Percentiles rank a stretch among this genome's conserved stretches.
Evolutionary conservation across 2,797 vertebrate species (phyloP).

Genomic region (Leontocebus nigricollis): DNA sequence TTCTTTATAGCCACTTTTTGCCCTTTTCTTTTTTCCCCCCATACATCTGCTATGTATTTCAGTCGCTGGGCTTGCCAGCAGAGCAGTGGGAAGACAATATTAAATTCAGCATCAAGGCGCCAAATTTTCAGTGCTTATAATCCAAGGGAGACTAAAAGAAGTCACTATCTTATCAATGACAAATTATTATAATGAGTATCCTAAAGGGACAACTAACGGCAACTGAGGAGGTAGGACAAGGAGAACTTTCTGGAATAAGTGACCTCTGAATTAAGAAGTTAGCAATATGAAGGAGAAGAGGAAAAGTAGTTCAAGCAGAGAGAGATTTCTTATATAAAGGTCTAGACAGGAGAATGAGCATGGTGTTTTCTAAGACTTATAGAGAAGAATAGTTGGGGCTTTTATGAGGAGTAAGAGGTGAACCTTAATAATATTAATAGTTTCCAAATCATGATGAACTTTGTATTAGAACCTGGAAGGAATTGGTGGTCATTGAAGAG

Average conservation of each 20-base stretch:
- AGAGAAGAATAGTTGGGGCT: not conserved
- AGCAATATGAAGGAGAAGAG: not conserved
- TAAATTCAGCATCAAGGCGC: not conserved
- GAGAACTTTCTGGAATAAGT: not conserved
- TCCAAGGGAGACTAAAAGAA: not conserved
- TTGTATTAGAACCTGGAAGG: not conserved
- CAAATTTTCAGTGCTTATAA: not conserved
- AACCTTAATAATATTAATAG: not conserved
- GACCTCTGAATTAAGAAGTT: not conserved
- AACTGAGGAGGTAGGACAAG: not conserved
- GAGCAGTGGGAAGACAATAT: not conserved
- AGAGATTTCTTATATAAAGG: not conserved
- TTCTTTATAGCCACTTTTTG: not conserved
- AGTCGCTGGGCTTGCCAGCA: not conserved
- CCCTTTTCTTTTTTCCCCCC: not conserved
- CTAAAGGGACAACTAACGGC: not conserved
- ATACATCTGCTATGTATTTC: not conserved
- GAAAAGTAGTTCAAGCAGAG: not conserved
- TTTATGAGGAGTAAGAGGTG: not conserved
- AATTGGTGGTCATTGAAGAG: not conserved
- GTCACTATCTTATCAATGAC: not conserved
- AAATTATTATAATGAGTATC: not conserved
- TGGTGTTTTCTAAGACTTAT: not conserved
- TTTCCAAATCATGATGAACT: not conserved
- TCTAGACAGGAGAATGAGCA: not conserved